A percentile compares a stretch with the other conserved stretches of the same genome.
Evolutionary conservation across 2,797 vertebrate genomes (phyloP).

Genomic region (Acipenser oxyrinchus): DNA sequence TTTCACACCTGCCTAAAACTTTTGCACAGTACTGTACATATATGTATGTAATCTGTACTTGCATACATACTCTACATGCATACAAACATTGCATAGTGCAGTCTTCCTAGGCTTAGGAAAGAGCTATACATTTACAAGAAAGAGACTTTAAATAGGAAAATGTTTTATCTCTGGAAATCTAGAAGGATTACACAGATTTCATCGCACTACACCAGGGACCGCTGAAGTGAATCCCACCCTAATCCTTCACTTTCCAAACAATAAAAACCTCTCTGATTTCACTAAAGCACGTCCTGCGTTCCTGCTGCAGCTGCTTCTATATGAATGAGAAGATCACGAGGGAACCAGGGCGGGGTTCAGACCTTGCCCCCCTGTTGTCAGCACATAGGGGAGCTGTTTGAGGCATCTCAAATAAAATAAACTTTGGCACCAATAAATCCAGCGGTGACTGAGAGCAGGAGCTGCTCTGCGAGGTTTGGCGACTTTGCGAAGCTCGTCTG

Average conservation of each 20-base stretch:
- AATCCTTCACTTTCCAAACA: slow-evolving; percentile 38
- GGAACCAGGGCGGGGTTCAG: not conserved
- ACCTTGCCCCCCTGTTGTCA: too few species aligned
- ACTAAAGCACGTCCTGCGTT: slow-evolving; percentile 24
- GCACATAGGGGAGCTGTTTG: too few species aligned
- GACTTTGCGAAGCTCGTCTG: too few species aligned
- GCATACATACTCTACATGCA: not conserved
- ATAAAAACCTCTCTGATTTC: slow-evolving; percentile 36
- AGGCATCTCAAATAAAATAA: too few species aligned
- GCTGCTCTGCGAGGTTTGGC: too few species aligned
- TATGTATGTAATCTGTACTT: too few species aligned
- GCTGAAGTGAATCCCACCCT: slow-evolving; percentile 47
- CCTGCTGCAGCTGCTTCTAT: slow-evolving; percentile 9
- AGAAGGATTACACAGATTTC: slow-evolving; percentile 53
- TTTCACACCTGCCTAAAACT: too few species aligned
- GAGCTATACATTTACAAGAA: slow-evolving; percentile 22
- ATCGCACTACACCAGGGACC: slow-evolving; percentile 45
- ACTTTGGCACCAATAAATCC: too few species aligned
- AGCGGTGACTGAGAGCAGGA: too few species aligned
- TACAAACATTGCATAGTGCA: too few species aligned
- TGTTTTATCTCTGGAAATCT: slow-evolving; percentile 53
- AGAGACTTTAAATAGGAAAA: slow-evolving; percentile 39
- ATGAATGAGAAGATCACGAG: not conserved
- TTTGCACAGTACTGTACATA: too few species aligned
- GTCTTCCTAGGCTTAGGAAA: not conserved